Base-by-base conservation (phyloP, 2,888 invertebrate genomes). In the Cylindroiulus punctatus region DNA sequence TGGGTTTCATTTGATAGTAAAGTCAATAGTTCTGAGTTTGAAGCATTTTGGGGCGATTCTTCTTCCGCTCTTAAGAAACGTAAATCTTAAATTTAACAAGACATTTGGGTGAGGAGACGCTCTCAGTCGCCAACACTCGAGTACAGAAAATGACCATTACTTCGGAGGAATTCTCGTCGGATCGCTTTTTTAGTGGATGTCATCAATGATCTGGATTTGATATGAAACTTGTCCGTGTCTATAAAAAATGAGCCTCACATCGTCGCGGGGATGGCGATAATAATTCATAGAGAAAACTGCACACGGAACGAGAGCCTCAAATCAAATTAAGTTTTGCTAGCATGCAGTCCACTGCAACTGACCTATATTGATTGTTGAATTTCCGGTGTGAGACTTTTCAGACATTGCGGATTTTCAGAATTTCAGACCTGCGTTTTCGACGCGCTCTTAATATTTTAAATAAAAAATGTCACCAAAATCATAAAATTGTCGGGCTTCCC, bases 41-140 rank as follows among this genome's bases (percentile, higher is more conserved):
- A 65, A 65, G 65, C 65, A 22, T 65, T 65, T 65, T 65, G 5
- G 36, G 65, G n/a, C 65, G 22, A 65, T 65, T 65, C 26, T 65
- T 8, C 65, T 65, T 22, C 52, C 65, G 36, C 36, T 22, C 22
- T 65, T 22, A 65, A 65, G 65, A 10, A 22, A 65, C 65, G 65
- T 65, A 65, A 65, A 65, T 65, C 65, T 65, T 65, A 65, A 65
- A 65, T 65, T 65, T 65, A 65, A 65, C 65, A 65, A 65, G 65
- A 22, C 22, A 22, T 65, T 26, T 57, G 57, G 36, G 65, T 26
- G 22, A 65, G 26, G 26, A 65, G 10, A 1, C 26, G 65, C 65
- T 65, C 26, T 65, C 65, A 65, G 22, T 65, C 65, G 3, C 65
- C 22, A 65, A 26, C 65, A 65, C 65, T 65, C 65, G 22, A 65